Percentiles rank a stretch among this genome's conserved stretches.
Evolutionary conservation across 2,113 vertebrate species (phyloP).

Genomic region (Numida meleagris): DNA sequence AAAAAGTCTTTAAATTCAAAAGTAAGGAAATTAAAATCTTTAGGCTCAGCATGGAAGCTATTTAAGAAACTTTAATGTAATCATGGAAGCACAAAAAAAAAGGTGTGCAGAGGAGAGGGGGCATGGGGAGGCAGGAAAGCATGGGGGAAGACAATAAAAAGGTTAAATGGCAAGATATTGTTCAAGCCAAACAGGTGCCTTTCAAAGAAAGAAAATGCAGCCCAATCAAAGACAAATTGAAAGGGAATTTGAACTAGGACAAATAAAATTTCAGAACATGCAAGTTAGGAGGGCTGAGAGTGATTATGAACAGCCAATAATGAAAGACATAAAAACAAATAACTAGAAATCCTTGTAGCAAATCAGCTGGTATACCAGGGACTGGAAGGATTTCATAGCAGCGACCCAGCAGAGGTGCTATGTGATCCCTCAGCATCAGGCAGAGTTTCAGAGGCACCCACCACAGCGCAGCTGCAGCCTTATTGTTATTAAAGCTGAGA

Average conservation of each 20-base stretch:
- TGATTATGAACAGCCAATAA: constrained; percentile 34
- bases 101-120: background rate
- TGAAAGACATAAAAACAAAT: constrained; percentile 35
- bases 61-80: background rate
- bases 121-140: background rate
- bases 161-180: background rate
- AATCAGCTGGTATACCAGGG: background rate
- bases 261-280: constrained; percentile 4
- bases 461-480: constrained; percentile 41
- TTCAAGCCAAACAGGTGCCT: constrained; percentile 50
- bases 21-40: constrained; percentile 54
- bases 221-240: background rate
- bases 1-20: constrained; percentile 8
- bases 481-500: background rate
- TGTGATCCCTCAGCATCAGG: background rate
- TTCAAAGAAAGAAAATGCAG: background rate
- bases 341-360: constrained; percentile 24
- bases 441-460: background rate
- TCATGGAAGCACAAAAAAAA: background rate
- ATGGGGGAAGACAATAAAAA: constrained; percentile 13
- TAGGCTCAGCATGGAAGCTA: constrained; percentile 33
- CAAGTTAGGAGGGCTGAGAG: constrained; percentile 4
- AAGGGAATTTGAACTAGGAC: background rate
- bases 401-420: background rate
- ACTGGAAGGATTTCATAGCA: background rate